Evolutionary conservation across 2,113 vertebrate species (phyloP).

Genomic region (Pan paniscus): DNA sequence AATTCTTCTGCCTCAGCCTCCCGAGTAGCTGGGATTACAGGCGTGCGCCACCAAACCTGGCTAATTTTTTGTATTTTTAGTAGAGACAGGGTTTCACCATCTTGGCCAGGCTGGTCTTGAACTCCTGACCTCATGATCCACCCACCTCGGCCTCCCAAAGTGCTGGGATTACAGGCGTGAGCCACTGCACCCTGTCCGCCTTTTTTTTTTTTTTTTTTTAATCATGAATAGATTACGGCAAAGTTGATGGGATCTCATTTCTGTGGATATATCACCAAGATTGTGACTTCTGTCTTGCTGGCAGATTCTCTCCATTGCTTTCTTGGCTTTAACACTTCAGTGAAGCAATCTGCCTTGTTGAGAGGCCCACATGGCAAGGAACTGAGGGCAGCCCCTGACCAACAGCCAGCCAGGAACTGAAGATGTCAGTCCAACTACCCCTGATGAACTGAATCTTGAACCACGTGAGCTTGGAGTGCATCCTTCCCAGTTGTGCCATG

Average conservation of each 20-base stretch:
- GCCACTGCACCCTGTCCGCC: too few species aligned
- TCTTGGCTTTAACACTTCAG: background rate
- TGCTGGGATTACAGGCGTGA: too few species aligned
- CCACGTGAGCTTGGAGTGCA: too few species aligned
- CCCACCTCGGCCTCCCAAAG: too few species aligned
- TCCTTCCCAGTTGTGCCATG: background rate
- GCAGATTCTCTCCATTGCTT: background rate
- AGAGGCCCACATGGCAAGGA: background rate
- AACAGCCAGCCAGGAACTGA: background rate
- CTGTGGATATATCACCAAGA: background rate
- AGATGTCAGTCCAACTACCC: background rate
- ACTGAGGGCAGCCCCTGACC: background rate
- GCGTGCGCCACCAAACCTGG: rapidly evolving
- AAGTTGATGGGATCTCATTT: background rate
- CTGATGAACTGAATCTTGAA: background rate
- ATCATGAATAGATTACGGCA: background rate
- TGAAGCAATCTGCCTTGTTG: background rate
- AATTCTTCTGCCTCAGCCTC: too few species aligned
- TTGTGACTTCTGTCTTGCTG: background rate
- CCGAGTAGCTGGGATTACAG: too few species aligned
- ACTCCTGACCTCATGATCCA: too few species aligned
- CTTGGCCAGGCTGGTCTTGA: too few species aligned
- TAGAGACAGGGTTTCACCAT: too few species aligned
- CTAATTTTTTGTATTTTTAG: too few species aligned
- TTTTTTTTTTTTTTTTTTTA: background rate